Evolutionary conservation across 2,113 vertebrate genomes (phyloP).

Genomic region (Grammomys dolichurus): DNA sequence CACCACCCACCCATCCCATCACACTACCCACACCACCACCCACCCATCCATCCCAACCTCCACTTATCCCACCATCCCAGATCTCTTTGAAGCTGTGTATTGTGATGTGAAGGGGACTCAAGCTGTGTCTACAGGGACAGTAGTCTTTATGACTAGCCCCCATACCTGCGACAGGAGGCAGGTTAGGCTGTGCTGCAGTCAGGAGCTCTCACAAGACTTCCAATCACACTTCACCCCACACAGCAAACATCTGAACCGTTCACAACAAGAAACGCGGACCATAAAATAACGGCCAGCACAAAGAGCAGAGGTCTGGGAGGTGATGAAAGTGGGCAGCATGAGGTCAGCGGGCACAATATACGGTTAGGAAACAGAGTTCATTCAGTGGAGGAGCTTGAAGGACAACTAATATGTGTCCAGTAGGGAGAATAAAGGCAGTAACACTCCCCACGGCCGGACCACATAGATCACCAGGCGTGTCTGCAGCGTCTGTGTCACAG

Average conservation of each 20-base stretch:
- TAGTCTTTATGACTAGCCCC: too few relatives aligned
- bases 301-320: neutral
- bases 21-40: too few relatives aligned
- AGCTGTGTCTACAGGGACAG: neutral
- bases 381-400: constrained; percentile 37
- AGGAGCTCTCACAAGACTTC: neutral
- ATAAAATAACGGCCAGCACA: neutral
- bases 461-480: rapidly evolving
- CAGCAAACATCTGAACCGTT: neutral
- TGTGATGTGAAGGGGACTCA: neutral
- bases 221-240: too few relatives aligned
- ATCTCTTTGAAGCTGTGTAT: neutral
- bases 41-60: neutral
- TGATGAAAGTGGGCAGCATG: neutral
- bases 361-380: constrained; percentile 29
- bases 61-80: neutral
- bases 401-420: neutral
- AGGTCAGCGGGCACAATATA: neutral
- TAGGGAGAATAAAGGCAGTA: neutral
- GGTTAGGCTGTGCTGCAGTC: too few relatives aligned
- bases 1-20: neutral
- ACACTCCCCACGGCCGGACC: neutral
- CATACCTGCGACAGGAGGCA: neutral
- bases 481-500: neutral
- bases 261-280: neutral